Percentiles rank a stretch among this genome's conserved stretches.
phyloP scores from a whole-genome alignment of 2,797 vertebrate species.

The Lepilemur septentrionalis region DNA sequence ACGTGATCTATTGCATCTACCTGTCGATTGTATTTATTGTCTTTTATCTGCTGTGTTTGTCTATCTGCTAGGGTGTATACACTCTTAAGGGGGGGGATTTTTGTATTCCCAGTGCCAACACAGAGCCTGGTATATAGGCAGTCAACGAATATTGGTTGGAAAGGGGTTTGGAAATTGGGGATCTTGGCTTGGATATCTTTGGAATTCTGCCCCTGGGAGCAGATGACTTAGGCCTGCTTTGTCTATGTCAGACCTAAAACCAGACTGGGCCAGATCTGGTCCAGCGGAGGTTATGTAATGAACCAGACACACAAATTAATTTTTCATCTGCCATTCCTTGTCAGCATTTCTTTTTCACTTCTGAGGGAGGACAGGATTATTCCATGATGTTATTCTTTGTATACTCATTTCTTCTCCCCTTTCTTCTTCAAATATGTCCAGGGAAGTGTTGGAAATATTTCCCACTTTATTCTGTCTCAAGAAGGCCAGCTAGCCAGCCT shows the following conservation, averaged over 20 bases:
- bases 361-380: background rate
- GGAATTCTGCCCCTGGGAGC: background rate
- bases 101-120: background rate
- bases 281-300: background rate
- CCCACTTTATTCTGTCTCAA: background rate
- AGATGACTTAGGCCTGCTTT: background rate
- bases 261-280: background rate
- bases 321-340: background rate
- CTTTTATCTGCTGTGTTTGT: background rate
- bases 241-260: background rate
- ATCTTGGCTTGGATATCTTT: background rate
- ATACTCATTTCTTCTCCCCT: background rate
- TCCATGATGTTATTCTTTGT: background rate
- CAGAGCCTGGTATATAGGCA: background rate
- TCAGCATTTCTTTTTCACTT: background rate
- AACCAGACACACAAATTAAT: background rate
- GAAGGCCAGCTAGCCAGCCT: background rate
- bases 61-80: background rate
- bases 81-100: background rate
- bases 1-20: background rate
- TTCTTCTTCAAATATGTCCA: background rate
- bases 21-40: background rate
- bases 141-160: background rate
- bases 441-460: background rate
- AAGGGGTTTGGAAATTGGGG: background rate